Evolutionary conservation across 2,888 invertebrate species (phyloP), one percentile per base, ranked within the genome.

Genomic region (Cabera pusaria): DNA sequence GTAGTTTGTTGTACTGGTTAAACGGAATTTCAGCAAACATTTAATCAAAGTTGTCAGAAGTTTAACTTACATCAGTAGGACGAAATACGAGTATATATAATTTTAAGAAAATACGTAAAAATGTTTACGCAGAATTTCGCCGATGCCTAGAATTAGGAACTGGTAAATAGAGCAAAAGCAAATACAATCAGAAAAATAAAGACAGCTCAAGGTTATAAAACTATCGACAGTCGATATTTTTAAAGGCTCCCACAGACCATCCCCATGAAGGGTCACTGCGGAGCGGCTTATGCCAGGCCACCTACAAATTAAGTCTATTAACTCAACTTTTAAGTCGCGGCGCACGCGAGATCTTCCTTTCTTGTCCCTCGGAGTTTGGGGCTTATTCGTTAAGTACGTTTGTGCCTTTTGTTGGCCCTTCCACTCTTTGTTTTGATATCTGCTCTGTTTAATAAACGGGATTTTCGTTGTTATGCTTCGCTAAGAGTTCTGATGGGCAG

Each of bases 271-370:
- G 81, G 82, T 82, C 81, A 78, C 67, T 68, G 66, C 59, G 75
- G 76, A 86, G 79, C 82, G 73, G 84, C 84, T 85, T 83, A 85
- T 62, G 62, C 51, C 56, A 65, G 72, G 64, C 69, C 71, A 77
- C 76, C 83, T 84, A 79, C 85, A 87, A 85, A 86, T 87, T 87
- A 88, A 88, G 86, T 84, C 86, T 81, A 87, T 86, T 85, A 82
- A 83, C 66, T 79, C 74, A 88, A 82, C 86, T 88, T 87, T 86
- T 86, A 57, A 86, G 87, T 85, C 88, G 83, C 65, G 70, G 72
- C 70, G 72, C 78, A 75, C 78, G 74, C 79, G 80, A 75, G 73
- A 85, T 83, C 76, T 82, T 80, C 82, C 81, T 77, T 85, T 85
- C 87, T 88, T 87, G 83, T 75, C 69, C 71, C 56, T 58, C 63